Evolutionary conservation across 2,888 invertebrate genomes (phyloP).

Genomic region (Pseudoips prasinana): DNA sequence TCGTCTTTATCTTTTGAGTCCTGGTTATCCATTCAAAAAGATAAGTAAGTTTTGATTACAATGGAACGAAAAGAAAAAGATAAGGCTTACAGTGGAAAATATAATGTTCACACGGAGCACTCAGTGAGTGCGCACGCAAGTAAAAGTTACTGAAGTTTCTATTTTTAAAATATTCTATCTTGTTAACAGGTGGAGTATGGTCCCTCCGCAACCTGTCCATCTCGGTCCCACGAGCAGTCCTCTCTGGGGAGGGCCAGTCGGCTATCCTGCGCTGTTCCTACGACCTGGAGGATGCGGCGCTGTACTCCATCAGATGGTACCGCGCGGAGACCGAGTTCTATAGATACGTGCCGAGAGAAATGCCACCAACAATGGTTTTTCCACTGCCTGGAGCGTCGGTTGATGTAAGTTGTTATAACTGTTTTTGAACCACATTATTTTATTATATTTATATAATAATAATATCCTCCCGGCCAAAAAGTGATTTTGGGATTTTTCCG

Average conservation of each 20-base stretch:
- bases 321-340: slow-evolving; percentile 88
- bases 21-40: no score
- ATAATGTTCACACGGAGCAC: no score
- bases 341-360: slow-evolving; percentile 87
- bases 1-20: no score
- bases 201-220: slow-evolving; percentile 71
- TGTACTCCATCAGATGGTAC: slow-evolving; percentile 87
- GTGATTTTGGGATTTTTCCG: no score
- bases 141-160: no score
- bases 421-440: no score
- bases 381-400: slow-evolving; percentile 85
- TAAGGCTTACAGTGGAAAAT: no score
- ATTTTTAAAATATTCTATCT: slow-evolving; percentile 1
- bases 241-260: slow-evolving; percentile 74
- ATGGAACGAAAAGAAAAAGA: no score
- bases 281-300: slow-evolving; percentile 83
- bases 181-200: slow-evolving; percentile 67
- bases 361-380: slow-evolving; percentile 86
- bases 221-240: slow-evolving; percentile 79
- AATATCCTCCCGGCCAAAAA: no score
- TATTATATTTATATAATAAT: no score
- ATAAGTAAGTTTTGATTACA: no score
- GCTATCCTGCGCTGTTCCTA: slow-evolving; percentile 81
- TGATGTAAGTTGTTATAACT: slow-evolving; percentile 84
- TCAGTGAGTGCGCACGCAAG: no score